Base-by-base conservation (phyloP, 1,140 invertebrate species). In the Leptinotarsa undecemlineata region DNA sequence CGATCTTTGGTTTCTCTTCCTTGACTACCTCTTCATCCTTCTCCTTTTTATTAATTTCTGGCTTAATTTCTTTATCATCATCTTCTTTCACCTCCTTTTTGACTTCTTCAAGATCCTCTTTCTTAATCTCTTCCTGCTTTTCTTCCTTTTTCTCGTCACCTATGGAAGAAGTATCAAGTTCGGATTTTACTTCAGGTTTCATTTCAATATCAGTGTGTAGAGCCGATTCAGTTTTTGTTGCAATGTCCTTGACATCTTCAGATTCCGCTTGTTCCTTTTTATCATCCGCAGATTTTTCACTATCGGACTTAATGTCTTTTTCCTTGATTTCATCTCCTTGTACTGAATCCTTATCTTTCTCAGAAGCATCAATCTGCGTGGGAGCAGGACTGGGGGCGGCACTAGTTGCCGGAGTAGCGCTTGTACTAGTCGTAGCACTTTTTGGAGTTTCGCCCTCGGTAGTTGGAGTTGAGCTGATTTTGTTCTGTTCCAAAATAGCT, bases 301-400 rank as follows among this genome's bases (percentile, higher is more conserved):
- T 61, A 68, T 85, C 81, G 48, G 76, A 74, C 73, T 83, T 81
- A 57, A 80, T 79, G 61, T 87, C 86, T 62, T 85, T 83, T 3
- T 88, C 89, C 15, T 87, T 85, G 47, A 82, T 84, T 11, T 89
- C 89, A 13, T 88, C 88, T 73, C 88, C 87, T 3, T 74, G 68
- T 19, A 72, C 57, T n/a, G 74, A 71, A 57, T 81, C 78, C 69
- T 86, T 72, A 68, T 80, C 85, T 42, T 82, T 88, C 81, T 21
- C 84, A 77, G 13, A 81, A 74, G 63, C 74, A 15, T 81, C 82
- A 20, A 85, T 62, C 42, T 77, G 73, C 19, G 79, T 87, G 1
- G 90, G 89, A 4, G 91, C 88, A 0, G 93, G 93, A 81, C 90
- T 92, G 1, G 93, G 88, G 0, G 92, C 92, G 13, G 92, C 92